phyloP scores from a whole-genome alignment of 1,140 invertebrate genomes.

The Calephelis virginiensis region DNA sequence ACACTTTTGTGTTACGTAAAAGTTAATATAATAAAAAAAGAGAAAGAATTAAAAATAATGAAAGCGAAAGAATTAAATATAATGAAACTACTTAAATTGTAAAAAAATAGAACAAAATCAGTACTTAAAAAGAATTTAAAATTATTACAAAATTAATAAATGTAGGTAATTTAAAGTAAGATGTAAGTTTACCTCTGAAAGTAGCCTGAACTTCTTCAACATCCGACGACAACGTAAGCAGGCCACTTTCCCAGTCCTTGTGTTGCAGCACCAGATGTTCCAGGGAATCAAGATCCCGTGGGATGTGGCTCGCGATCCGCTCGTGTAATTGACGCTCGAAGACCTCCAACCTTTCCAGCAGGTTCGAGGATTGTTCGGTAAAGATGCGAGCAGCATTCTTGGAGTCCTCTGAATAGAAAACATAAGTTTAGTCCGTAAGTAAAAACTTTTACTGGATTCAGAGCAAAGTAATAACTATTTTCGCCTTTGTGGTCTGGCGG shows the following conservation, averaged over 20 bases:
- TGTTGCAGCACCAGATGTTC: constrained; percentile 93
- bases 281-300: constrained; percentile 90
- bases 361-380: constrained; percentile 88
- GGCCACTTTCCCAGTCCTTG: constrained; percentile 89
- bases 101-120: no score
- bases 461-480: no score
- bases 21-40: no score
- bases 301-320: constrained; percentile 88
- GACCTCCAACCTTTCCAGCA: constrained; percentile 90
- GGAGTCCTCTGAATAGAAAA: constrained; percentile 84
- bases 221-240: constrained; percentile 86
- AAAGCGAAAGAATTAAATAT: no score
- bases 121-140: no score
- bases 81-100: no score
- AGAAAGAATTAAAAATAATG: no score
- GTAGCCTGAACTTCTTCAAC: constrained; percentile 90
- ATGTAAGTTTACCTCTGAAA: constrained; percentile 80
- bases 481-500: no score
- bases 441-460: neutral
- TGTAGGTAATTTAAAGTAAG: no score
- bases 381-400: constrained; percentile 93
- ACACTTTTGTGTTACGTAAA: no score
- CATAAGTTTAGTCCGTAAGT: neutral
- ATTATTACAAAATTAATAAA: no score
- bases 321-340: constrained; percentile 90